Conservation (phyloP, 2,888 invertebrate species). For the Cacoxenus indagator region DNA sequence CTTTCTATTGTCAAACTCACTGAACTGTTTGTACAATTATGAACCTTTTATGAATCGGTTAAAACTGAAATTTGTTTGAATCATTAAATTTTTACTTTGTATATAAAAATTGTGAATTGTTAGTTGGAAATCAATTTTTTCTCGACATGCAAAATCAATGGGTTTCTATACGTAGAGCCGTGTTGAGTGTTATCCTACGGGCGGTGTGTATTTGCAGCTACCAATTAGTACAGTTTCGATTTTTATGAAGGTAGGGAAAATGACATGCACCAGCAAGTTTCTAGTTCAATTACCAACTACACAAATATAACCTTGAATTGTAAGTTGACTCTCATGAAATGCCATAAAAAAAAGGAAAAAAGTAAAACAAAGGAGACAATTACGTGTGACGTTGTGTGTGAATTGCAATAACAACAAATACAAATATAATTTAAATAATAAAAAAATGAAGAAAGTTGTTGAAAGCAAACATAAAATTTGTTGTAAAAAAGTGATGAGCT, state of each 20-base stretch:
- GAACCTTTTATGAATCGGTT: too few species aligned
- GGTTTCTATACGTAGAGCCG: not conserved
- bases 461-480: conserved; percentile 18
- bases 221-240: conserved; percentile 1
- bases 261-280: conserved; percentile 18
- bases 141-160: not conserved
- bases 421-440: conserved; percentile 17
- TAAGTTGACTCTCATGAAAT: not conserved
- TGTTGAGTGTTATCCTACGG: not conserved
- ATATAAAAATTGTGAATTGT: not conserved
- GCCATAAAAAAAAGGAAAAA: not conserved
- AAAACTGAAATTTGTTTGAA: too few species aligned
- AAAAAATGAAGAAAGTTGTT: conserved; percentile 1
- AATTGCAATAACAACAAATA: conserved; percentile 17
- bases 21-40: too few species aligned
- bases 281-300: conserved; percentile 10
- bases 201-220: not conserved
- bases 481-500: conserved; percentile 25
- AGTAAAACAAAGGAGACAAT: not conserved
- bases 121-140: not conserved
- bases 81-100: too few species aligned
- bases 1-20: too few species aligned
- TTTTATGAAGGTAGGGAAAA: not conserved
- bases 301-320: not conserved
- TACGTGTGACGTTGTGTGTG: conserved; percentile 14